These are phyloP conservation scores for Heliconius charithonia DNA, from an alignment of 2,888 invertebrate species.

Conservation along the genomic window DNA sequence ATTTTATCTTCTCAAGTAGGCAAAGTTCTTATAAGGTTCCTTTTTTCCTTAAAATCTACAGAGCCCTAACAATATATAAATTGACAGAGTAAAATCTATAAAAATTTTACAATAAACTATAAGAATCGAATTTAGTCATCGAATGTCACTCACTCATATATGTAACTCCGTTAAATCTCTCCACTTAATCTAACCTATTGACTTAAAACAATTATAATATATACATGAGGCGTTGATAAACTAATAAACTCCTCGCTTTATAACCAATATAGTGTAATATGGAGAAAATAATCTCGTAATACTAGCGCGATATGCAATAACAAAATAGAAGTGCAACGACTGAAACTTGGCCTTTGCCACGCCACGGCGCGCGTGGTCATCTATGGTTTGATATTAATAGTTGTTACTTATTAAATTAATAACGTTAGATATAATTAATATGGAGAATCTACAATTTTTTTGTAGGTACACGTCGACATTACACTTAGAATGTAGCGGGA, in stretches of 20 bases:
- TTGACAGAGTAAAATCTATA: no score
- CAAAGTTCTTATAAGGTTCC: no score
- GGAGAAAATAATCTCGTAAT: slow-evolving; percentile 22
- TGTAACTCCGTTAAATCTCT: neutral
- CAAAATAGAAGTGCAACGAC: slow-evolving; percentile 46
- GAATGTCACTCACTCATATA: neutral
- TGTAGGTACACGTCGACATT: no score
- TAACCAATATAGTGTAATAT: neutral
- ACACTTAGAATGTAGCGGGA: no score
- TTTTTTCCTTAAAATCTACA: no score
- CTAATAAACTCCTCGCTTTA: slow-evolving; percentile 5
- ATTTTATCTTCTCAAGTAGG: no score
- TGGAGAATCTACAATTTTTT: no score
- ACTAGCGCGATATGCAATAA: slow-evolving; percentile 33
- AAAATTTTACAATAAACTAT: no score
- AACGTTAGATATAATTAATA: no score
- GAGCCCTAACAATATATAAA: no score
- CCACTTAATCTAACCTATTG: slow-evolving; percentile 15
- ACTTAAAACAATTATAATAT: slow-evolving; percentile 18
- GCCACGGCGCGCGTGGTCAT: neutral
- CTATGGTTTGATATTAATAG: neutral
- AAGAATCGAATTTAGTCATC: neutral
- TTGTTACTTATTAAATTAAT: neutral
- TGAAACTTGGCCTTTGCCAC: slow-evolving; percentile 44
- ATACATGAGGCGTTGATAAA: slow-evolving; percentile 16